These are phyloP conservation scores for Hemithea aestivaria DNA, from an alignment of 2,888 invertebrate genomes.

Conservation along the genomic window DNA sequence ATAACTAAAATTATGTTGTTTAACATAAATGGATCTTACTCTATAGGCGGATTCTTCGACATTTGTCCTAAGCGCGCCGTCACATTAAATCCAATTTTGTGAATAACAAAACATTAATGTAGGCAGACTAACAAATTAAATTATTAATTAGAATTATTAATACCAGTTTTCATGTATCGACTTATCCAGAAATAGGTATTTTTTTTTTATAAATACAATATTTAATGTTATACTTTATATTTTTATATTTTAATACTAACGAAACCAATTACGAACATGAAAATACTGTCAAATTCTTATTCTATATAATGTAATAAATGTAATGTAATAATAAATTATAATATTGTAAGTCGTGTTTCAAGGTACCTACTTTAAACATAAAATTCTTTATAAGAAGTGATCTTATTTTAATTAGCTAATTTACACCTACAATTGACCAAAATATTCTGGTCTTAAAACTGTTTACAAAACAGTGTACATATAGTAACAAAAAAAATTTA, in stretches of 20 bases:
- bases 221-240: too few species aligned
- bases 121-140: conserved; percentile 3
- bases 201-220: too few species aligned
- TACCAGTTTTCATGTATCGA: too few species aligned
- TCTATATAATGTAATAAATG: neutral
- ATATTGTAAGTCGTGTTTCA: too few species aligned
- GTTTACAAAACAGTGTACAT: conserved; percentile 8
- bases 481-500: conserved; percentile 3
- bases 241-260: too few species aligned
- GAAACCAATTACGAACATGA: neutral
- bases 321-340: too few species aligned
- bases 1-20: conserved; percentile 25
- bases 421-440: conserved; percentile 13
- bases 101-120: conserved; percentile 22
- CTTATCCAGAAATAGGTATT: too few species aligned
- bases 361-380: too few species aligned
- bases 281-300: conserved; percentile 3
- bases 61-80: conserved; percentile 51
- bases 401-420: conserved; percentile 3
- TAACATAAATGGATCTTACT: conserved; percentile 41
- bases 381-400: conserved; percentile 5
- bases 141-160: too few species aligned
- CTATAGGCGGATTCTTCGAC: conserved; percentile 73
- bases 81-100: conserved; percentile 27
- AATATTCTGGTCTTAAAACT: conserved; percentile 6